Base-by-base conservation (phyloP, 1,140 invertebrate species). In the Medauroidea extradentata region DNA sequence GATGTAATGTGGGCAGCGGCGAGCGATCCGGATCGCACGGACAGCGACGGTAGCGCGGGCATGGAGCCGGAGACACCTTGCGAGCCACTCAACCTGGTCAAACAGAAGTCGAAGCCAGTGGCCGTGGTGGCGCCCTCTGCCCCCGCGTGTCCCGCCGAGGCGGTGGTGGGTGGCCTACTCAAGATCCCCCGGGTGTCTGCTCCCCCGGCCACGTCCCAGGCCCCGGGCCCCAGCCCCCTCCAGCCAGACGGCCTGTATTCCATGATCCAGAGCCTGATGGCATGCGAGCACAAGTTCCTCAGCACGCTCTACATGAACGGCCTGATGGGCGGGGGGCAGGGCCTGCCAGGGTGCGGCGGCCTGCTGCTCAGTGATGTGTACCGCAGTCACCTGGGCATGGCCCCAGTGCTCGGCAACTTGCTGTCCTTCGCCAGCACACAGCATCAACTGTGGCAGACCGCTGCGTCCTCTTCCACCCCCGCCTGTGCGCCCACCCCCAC, bases 271-370 rank as follows among this genome's bases (percentile, higher is more conserved):
- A 65, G 65, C 56, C 66, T 79, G 55, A 75, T 75, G 18, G 64
- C 67, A 11, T 67, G 72, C 34, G 82, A 83, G 67, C 79, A 81
- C 56, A 82, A 82, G 64, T 78, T 85, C 55, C 67, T 84, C 16
- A 79, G 80, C 3, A 80, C 81, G 2, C 74, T 83, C 66, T 84
- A 85, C 67, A 79, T 84, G 79, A 83, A 81, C 63, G 81, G 80
- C 49, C 64, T 83, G 19, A 73, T 79, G 57, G 58, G 50, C 49
- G 29, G 29, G 29, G n/a, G 50, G 29, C 29, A 34, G 5, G 24
- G 29, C 49, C 38, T 4, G 9, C 19, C 38, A 9, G n/a, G 49
- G 1, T 51, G 38, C 19, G 49, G 38, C 16, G 38, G 38, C 24
- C 14, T 24, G 7, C 11, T 24, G 5, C 41, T 55, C 4, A 11